A percentile compares a stretch with the other conserved stretches of the same genome.
phyloP scores from a whole-genome alignment of 2,113 vertebrate genomes.

The Copsychus sechellarum region DNA sequence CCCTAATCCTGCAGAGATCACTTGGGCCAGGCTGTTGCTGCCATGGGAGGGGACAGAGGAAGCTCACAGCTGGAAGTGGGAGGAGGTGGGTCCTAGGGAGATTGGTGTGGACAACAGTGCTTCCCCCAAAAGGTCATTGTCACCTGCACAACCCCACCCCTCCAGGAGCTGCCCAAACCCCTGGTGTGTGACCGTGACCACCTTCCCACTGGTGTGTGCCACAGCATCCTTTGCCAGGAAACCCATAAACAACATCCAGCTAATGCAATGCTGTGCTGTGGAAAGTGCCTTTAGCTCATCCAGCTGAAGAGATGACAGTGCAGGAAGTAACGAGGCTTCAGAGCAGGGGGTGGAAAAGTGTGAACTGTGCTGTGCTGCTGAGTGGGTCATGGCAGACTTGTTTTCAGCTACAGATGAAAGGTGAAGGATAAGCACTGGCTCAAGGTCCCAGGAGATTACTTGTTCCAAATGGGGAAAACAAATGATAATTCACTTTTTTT shows the following conservation, averaged over 20 bases:
- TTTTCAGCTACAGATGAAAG: not conserved
- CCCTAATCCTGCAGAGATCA: not conserved
- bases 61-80: not conserved
- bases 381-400: not conserved
- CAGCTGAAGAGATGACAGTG: not conserved
- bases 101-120: not conserved
- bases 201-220: not conserved
- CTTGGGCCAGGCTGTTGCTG: not conserved
- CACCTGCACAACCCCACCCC: not conserved
- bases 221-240: not conserved
- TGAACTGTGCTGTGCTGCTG: not conserved
- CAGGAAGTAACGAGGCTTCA: not conserved
- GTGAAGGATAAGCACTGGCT: not conserved
- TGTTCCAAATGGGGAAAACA: not conserved
- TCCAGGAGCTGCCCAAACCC: not conserved
- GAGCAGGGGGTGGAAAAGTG: not conserved
- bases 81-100: not conserved
- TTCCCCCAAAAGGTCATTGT: accelerated
- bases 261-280: not conserved
- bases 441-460: not conserved
- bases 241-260: not conserved
- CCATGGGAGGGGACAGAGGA: not conserved
- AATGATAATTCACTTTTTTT: not conserved
- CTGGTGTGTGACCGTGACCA: accelerated
- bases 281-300: not conserved